Evolutionary conservation across 2,113 vertebrate genomes (phyloP).

Genomic region (Corythaixoides concolor): DNA sequence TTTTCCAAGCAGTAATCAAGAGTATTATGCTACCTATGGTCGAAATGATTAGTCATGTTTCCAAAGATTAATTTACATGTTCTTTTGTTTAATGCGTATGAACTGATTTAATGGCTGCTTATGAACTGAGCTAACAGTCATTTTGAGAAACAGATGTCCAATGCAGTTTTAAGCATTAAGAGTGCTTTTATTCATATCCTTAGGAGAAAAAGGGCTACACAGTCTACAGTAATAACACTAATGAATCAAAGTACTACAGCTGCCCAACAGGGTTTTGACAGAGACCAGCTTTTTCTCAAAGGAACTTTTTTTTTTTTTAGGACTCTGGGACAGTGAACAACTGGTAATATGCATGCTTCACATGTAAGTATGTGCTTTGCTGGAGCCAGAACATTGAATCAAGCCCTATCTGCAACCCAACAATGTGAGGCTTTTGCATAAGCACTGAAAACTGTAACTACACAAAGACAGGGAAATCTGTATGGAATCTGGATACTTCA

Average conservation of each 20-base stretch:
- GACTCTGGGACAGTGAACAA: slow-evolving; percentile 33
- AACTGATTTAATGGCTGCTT: slow-evolving; percentile 53
- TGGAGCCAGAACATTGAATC: slow-evolving; percentile 23
- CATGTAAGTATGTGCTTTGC: not conserved
- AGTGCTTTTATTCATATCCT: slow-evolving; percentile 60
- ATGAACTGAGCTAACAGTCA: slow-evolving; percentile 43
- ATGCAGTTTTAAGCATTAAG: slow-evolving; percentile 42
- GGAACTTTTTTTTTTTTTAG: slow-evolving; percentile 8
- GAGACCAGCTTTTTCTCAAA: slow-evolving; percentile 56
- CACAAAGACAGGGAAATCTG: not conserved
- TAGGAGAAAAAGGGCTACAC: slow-evolving; percentile 53
- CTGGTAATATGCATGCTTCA: slow-evolving; percentile 31
- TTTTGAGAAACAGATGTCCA: slow-evolving; percentile 50
- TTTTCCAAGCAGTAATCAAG: slow-evolving; percentile 22
- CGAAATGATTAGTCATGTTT: slow-evolving; percentile 40
- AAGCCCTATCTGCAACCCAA: slow-evolving; percentile 11
- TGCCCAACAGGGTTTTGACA: slow-evolving; percentile 62
- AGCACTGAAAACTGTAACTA: not conserved
- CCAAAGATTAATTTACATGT: slow-evolving; percentile 46
- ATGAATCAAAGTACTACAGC: slow-evolving; percentile 57
- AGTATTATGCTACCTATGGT: slow-evolving; percentile 44
- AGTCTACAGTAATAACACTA: slow-evolving; percentile 52
- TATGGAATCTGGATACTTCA: not conserved
- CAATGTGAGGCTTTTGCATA: slow-evolving; percentile 9
- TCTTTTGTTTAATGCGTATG: slow-evolving; percentile 4